Evolutionary conservation across 2,797 vertebrate species (phyloP), one percentile per base, ranked within the genome.

Genomic region (Falco naumanni): DNA sequence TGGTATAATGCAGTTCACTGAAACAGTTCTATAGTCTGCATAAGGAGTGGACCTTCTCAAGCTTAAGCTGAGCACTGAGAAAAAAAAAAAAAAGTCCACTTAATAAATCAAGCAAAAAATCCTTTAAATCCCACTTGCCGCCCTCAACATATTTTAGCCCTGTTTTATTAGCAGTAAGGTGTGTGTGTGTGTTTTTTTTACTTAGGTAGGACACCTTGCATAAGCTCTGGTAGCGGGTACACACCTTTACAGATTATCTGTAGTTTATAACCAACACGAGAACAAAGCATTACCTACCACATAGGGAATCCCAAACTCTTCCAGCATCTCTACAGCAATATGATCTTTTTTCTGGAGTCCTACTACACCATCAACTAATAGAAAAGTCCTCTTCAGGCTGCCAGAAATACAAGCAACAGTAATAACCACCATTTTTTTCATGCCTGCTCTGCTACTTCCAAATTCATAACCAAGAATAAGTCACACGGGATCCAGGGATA

Each of bases 321-420:
- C 99, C 95, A 99, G 99, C 99, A 99, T 99, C 95, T 99, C 98
- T 97, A 99, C 78, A 59, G 99, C 99, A 77, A 98, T 97, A 41
- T 97, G 91, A 95, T 99, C 99, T 4, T 97, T 89, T 90, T 98
- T 97, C 96, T 99, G 98, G 53, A 99, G 97, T 84, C 99, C 99
- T 20, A 98, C 96, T 25, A 98, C 98, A 86, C 99, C 98, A 51
- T 99, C 99, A 24, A 99, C 98, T 98, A 99, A 93, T 45, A 99
- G 97, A 98, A 99, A 99, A 4, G 99, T 99, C 98, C 99, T 98
- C 88, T 98, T 98, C 87, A 99, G 98, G 96, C 99, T 99, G 93
- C 33, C 96, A 94, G 91, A 97, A 77, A 83, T 8, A 96, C 22
- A 97, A 97, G 94, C 33, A 59, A 92, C 43, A 37, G 50, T 22